Base-by-base conservation (phyloP, 2,113 vertebrate genomes). In the Gasterosteus nipponicus region DNA sequence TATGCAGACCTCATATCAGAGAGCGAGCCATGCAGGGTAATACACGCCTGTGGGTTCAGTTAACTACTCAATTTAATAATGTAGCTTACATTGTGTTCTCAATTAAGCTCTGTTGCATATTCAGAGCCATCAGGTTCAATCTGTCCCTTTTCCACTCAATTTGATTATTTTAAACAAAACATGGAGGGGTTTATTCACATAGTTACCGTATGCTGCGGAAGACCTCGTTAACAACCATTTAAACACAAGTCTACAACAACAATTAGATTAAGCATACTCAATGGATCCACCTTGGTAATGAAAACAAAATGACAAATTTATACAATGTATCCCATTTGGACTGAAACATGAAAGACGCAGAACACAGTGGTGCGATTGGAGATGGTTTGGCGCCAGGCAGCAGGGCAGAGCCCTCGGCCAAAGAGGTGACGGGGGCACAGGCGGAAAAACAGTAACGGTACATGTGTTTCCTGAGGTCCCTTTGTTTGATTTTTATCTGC, bases 401-500 rank as follows among this genome's bases (percentile, higher is more conserved):
- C 11, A 6, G 31, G 53, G 53, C 76, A 79, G 73, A 65, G 47
- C 49, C 53, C 56, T 7, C 31, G 29, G 71, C 75, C 19, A 9
- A 19, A 31, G 65, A 76, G 69, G 77, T 47, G 44, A 87, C 51
- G 3, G 38, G 78, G 74, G 46, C 56, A 72, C 33, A 49, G 69
- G 53, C 57, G 61, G 67, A 81, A 80, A 74, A 58, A 63, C 64
- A 67, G 39, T 42, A 26, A 49, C 68, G 61, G 59, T 69, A 54
- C 62, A 77, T 71, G n/a, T 65, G 18, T 82, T 85, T 74, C n/a
- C 78, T 49, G 69, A 39, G 73, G 53, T 53, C 62, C 9, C 33
- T 38, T 85, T 91, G 86, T 83, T 85, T 84, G 81, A 49, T 78
- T 63, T 63, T 83, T 75, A 69, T 39, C 41, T 86, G 59, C 73